Evolutionary conservation across 2,113 vertebrate species (phyloP).

Genomic region (Passer domesticus): DNA sequence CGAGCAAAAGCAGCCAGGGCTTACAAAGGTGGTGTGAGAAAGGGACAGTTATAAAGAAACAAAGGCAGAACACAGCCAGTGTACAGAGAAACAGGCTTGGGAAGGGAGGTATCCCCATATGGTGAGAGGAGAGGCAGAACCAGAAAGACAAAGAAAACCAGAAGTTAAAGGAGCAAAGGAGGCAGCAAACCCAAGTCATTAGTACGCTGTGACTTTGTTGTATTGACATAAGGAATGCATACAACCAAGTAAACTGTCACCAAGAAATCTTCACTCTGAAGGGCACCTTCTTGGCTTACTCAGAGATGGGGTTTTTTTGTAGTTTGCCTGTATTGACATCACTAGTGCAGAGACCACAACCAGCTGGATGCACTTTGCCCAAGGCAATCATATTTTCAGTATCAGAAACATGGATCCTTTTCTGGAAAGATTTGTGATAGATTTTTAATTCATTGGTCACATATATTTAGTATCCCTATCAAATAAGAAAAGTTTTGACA

Average conservation of each 20-base stretch:
- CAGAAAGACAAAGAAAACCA: not conserved
- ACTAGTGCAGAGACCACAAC: not conserved
- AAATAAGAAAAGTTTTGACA: not conserved
- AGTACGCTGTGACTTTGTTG: not conserved
- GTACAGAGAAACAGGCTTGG: not conserved
- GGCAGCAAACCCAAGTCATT: not conserved
- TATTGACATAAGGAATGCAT: not conserved
- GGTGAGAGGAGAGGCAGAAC: not conserved
- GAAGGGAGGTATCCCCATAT: not conserved
- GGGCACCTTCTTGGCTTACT: not conserved
- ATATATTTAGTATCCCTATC: not conserved
- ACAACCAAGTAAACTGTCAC: not conserved
- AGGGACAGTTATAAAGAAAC: not conserved
- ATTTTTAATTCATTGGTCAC: not conserved
- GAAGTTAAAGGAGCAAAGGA: not conserved
- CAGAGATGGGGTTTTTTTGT: not conserved
- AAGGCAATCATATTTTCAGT: not conserved
- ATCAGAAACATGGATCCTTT: not conserved
- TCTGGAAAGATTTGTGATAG: not conserved
- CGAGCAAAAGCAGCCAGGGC: not conserved
- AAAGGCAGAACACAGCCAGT: not conserved
- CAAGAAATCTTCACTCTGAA: not conserved
- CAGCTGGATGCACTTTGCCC: not conserved
- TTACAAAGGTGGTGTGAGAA: not conserved
- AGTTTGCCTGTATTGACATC: not conserved